Evolutionary conservation across 2,113 vertebrate genomes (phyloP).

Genomic region (Petrocephalus microphthalmus): DNA sequence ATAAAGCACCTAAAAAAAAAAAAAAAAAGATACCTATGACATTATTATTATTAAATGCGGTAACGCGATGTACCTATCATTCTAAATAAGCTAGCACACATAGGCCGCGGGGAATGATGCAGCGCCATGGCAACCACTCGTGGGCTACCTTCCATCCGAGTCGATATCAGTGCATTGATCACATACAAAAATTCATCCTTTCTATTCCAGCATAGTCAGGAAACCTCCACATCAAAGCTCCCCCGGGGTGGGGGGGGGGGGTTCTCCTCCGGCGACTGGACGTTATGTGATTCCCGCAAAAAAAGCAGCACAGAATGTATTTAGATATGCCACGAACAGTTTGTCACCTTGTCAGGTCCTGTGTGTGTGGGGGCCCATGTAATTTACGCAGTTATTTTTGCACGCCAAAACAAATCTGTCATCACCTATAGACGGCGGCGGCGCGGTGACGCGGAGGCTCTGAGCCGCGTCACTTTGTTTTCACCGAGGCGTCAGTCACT

Average conservation of each 20-base stretch:
- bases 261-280: not conserved
- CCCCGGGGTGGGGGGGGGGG: not conserved
- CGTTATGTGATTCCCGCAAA: conserved; percentile 6
- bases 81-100: not conserved
- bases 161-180: not conserved
- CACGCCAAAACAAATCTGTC: conserved; percentile 34
- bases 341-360: conserved; percentile 23
- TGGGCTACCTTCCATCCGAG: not conserved
- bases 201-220: not conserved
- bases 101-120: not conserved
- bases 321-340: conserved; percentile 12
- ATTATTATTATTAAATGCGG: not conserved
- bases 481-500: conserved; percentile 18
- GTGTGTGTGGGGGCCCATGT: conserved; percentile 12
- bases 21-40: not conserved
- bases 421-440: conserved; percentile 21
- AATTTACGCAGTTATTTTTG: conserved; percentile 27
- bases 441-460: not conserved
- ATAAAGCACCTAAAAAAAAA: not conserved
- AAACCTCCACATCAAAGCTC: not conserved
- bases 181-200: not conserved
- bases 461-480: conserved; percentile 15
- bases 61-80: not conserved
- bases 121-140: not conserved
- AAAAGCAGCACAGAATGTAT: conserved; percentile 8